These are phyloP conservation scores for Nephila pilipes DNA, from an alignment of 1,140 invertebrate genomes.

Conservation along the genomic window DNA sequence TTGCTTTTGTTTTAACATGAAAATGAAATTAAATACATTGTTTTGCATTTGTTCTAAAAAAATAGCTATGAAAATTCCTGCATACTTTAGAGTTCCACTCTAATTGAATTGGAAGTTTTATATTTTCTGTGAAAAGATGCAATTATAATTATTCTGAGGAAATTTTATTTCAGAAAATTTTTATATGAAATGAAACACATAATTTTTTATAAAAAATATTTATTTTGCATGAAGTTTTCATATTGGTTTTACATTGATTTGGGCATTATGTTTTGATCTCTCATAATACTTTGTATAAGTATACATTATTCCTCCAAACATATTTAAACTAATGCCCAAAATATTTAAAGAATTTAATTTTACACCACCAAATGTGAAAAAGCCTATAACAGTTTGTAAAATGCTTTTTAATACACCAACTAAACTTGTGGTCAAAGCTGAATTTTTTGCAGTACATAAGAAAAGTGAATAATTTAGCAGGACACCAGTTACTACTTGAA, in stretches of 20 bases:
- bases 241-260: constrained; percentile 1
- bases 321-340: constrained; percentile 82
- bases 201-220: not conserved
- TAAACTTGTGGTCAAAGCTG: constrained; percentile 83
- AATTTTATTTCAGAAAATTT: no score
- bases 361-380: constrained; percentile 83
- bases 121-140: no score
- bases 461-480: constrained; percentile 83
- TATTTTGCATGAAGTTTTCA: constrained; percentile 12
- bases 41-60: no score
- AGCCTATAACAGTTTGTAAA: constrained; percentile 83
- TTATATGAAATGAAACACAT: no score
- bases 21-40: no score
- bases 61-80: no score
- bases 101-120: no score
- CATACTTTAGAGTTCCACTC: no score
- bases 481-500: constrained; percentile 81
- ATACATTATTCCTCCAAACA: constrained; percentile 82
- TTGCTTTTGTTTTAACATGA: no score
- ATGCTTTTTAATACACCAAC: constrained; percentile 82
- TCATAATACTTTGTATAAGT: constrained; percentile 81
- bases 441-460: constrained; percentile 83
- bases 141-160: no score
- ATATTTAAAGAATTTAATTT: constrained; percentile 79
- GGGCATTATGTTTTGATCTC: not conserved